phyloP scores from a whole-genome alignment of 2,797 vertebrate genomes.

The Paedocypris micromegethes region DNA sequence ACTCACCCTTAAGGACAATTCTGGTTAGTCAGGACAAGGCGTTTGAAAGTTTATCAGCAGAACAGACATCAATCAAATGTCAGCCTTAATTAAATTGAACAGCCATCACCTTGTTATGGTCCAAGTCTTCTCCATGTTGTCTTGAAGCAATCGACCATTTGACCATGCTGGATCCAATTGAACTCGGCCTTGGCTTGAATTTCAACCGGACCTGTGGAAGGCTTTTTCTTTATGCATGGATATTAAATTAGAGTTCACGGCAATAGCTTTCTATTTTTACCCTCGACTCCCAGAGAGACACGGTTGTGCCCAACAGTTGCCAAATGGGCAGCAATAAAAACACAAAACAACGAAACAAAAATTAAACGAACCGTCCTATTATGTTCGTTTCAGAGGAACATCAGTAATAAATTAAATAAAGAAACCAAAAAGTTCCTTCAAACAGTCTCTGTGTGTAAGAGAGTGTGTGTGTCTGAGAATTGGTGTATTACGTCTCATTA shows the following conservation, averaged over 20 bases:
- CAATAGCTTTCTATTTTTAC: slow-evolving; percentile 13
- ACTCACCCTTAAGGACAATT: background rate
- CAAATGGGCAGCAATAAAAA: too few relatives aligned
- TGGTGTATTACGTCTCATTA: too few relatives aligned
- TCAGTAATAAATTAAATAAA: too few relatives aligned
- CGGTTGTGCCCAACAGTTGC: too few relatives aligned
- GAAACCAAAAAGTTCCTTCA: too few relatives aligned
- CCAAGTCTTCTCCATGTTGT: slow-evolving; percentile 38
- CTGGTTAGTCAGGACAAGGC: slow-evolving; percentile 34
- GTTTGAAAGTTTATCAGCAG: slow-evolving; percentile 28
- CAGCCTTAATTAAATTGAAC: slow-evolving; percentile 45
- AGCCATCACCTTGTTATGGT: slow-evolving; percentile 44
- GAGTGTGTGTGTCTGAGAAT: too few relatives aligned
- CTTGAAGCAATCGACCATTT: slow-evolving; percentile 29
- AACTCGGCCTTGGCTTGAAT: slow-evolving; percentile 34
- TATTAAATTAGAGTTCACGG: slow-evolving; percentile 33
- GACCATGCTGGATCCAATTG: slow-evolving; percentile 29
- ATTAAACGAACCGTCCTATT: too few relatives aligned
- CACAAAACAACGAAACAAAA: too few relatives aligned
- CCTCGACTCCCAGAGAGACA: background rate
- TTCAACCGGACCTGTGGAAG: slow-evolving; percentile 31
- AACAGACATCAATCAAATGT: slow-evolving; percentile 48
- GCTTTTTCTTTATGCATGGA: slow-evolving; percentile 23
- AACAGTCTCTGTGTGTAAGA: too few relatives aligned
- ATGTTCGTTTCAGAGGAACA: too few relatives aligned